A percentile compares a stretch with the other conserved stretches of the same genome.
phyloP scores from a whole-genome alignment of 2,113 vertebrate genomes.

The Ailurus styani region DNA sequence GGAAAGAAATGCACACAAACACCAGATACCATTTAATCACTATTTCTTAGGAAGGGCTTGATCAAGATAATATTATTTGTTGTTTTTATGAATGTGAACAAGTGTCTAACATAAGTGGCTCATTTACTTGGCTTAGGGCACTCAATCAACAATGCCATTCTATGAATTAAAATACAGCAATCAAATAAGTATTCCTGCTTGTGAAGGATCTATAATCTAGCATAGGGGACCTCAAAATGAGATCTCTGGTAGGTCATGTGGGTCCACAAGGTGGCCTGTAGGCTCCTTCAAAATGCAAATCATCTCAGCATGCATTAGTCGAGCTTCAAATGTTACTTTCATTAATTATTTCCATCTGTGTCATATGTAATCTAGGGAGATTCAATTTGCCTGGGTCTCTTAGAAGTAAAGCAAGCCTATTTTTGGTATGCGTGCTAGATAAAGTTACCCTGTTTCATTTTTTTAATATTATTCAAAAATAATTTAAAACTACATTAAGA shows the following conservation, averaged over 20 bases:
- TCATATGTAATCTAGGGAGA: background rate
- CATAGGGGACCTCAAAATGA: background rate
- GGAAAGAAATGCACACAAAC: constrained; percentile 34
- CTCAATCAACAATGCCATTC: constrained; percentile 13
- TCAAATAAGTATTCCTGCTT: background rate
- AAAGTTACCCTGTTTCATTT: background rate
- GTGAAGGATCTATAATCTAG: background rate
- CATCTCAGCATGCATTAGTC: background rate
- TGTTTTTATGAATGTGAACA: constrained; percentile 50
- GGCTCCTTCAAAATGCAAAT: constrained; percentile 2
- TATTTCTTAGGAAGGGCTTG: constrained; percentile 15
- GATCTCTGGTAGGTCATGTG: background rate
- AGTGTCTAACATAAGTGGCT: constrained; percentile 4
- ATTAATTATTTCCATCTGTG: background rate
- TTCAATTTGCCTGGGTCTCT: background rate
- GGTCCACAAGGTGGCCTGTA: background rate
- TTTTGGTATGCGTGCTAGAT: background rate
- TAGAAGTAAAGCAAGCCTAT: background rate
- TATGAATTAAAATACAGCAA: constrained; percentile 33
- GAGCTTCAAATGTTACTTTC: background rate
- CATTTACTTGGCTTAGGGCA: constrained; percentile 32
- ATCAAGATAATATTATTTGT: constrained; percentile 51
- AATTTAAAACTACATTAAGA: background rate
- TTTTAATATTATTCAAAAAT: background rate
- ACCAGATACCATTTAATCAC: constrained; percentile 25